Evolutionary conservation across 1,140 invertebrate genomes (phyloP).

Genomic region (Aphaenogaster floridana): DNA sequence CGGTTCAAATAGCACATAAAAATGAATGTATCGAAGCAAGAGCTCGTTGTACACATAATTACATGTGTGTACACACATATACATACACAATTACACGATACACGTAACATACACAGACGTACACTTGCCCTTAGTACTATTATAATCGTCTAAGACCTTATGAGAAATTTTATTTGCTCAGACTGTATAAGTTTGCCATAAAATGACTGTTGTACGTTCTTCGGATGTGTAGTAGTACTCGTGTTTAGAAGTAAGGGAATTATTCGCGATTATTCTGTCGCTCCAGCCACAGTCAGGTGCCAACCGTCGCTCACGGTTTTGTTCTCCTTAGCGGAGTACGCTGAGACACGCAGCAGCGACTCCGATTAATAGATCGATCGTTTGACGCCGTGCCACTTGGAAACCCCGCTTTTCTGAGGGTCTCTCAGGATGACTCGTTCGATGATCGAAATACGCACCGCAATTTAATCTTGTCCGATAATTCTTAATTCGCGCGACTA

Average conservation of each 20-base stretch:
- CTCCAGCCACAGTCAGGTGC: slow-evolving; percentile 69
- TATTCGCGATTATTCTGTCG: slow-evolving; percentile 63
- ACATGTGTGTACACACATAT: slow-evolving; percentile 15
- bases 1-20: slow-evolving; percentile 49
- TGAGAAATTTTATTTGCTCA: slow-evolving; percentile 81
- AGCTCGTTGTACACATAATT: slow-evolving; percentile 10
- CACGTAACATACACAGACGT: slow-evolving; percentile 39
- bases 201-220: slow-evolving; percentile 69
- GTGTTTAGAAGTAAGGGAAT: slow-evolving; percentile 59
- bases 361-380: slow-evolving; percentile 58
- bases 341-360: slow-evolving; percentile 24
- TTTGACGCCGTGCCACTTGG: slow-evolving; percentile 54
- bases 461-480: background rate
- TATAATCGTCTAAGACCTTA: slow-evolving; percentile 56
- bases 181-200: slow-evolving; percentile 85
- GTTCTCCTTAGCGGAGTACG: slow-evolving; percentile 51
- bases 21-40: slow-evolving; percentile 46
- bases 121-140: slow-evolving; percentile 59
- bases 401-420: slow-evolving; percentile 53
- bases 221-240: slow-evolving; percentile 60
- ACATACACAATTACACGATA: slow-evolving; percentile 26
- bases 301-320: slow-evolving; percentile 65
- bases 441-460: background rate
- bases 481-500: background rate
- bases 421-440: slow-evolving; percentile 47